Percentiles rank a stretch among this genome's conserved stretches.
Conservation (phyloP, 2,888 invertebrate genomes). For the Antheraea assamensis region DNA sequence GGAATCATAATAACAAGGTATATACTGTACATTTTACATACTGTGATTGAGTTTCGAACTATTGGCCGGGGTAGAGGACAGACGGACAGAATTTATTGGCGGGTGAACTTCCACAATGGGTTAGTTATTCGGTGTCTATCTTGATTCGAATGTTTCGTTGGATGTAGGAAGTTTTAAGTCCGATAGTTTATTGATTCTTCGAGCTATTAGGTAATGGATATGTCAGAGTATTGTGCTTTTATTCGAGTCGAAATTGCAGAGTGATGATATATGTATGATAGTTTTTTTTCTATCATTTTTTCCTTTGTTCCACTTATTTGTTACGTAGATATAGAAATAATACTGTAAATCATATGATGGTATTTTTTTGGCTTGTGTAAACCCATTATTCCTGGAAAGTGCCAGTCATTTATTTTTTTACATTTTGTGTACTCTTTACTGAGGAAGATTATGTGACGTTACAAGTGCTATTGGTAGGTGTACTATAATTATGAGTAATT, state of each 20-base stretch:
- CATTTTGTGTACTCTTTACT: too few relatives aligned
- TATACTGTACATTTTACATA: constrained; percentile 15
- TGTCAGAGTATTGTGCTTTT: constrained; percentile 1
- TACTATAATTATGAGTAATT: too few relatives aligned
- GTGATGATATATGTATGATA: not conserved
- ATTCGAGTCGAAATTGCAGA: not conserved
- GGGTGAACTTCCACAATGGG: constrained; percentile 60
- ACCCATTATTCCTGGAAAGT: too few relatives aligned
- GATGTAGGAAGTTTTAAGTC: constrained; percentile 38
- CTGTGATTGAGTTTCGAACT: constrained; percentile 45
- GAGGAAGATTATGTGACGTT: too few relatives aligned
- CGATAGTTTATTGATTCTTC: constrained; percentile 35
- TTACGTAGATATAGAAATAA: not conserved
- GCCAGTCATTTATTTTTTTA: too few relatives aligned
- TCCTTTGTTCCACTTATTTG: not conserved
- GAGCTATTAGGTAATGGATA: constrained; percentile 16
- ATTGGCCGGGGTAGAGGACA: constrained; percentile 44
- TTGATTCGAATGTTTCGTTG: constrained; percentile 50
- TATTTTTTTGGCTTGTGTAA: too few relatives aligned
- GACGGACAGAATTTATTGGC: constrained; percentile 60
- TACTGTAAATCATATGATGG: too few relatives aligned
- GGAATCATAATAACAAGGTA: constrained; percentile 1
- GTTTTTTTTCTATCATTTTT: not conserved
- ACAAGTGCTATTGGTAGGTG: too few relatives aligned
- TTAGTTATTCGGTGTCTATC: constrained; percentile 60